Conservation (phyloP, 2,113 vertebrate genomes). For the Leptocoma aspasia region DNA sequence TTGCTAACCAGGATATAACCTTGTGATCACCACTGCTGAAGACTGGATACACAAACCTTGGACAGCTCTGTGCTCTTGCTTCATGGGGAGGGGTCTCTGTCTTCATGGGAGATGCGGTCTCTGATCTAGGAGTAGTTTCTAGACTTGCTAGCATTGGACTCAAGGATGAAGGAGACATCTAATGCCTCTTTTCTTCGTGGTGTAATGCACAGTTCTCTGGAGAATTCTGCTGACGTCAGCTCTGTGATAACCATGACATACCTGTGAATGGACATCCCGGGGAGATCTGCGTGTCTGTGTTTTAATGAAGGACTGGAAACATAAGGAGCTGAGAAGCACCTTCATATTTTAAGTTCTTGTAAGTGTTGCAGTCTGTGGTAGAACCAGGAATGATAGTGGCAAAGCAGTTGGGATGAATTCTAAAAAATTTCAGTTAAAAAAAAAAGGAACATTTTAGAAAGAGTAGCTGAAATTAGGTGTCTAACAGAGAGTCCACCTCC, state of each 20-base stretch:
- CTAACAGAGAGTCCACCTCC: not conserved
- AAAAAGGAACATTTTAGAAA: not conserved
- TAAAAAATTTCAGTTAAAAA: not conserved
- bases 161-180: not conserved
- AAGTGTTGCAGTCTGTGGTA: not conserved
- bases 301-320: not conserved
- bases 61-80: not conserved
- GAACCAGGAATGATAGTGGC: fast-evolving
- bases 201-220: not conserved
- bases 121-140: not conserved
- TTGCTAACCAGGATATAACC: not conserved
- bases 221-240: not conserved
- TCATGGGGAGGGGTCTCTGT: not conserved
- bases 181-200: not conserved
- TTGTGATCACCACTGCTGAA: not conserved
- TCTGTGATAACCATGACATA: not conserved
- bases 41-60: not conserved
- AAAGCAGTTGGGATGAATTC: not conserved
- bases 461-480: not conserved
- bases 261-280: not conserved
- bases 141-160: not conserved
- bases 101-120: not conserved
- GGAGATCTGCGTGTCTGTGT: not conserved
- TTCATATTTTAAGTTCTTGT: not conserved
- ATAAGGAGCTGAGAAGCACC: not conserved